Evolutionary conservation across 2,113 vertebrate species (phyloP), one percentile per base, ranked within the genome.

Genomic region (Alosa alosa): DNA sequence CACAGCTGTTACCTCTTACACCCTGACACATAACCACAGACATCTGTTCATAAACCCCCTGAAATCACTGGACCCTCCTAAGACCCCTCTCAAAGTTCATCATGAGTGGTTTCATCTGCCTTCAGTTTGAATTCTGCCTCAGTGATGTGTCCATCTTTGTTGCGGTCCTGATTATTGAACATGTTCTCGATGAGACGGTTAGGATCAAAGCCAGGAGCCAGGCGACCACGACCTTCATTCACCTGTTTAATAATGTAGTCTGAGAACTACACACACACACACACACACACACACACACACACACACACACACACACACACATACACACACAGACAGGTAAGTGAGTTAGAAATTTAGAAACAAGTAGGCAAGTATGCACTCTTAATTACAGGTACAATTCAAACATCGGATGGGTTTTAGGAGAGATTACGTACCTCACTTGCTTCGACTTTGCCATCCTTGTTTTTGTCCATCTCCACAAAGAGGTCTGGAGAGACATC

Each of bases 81-180:
- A 57, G 3, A 18, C 55, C 18, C 55, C 31, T 78, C 85, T 96
- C 95, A 99, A 93, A 99, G 95, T 91, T 99, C 98, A 4, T 99
- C 98, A 0, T 99, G 98, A 45, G 93, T 92, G 49, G 93, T 47
- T 90, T 99, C 98, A 47, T 99, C 97, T 46, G 98, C 97, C 93
- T 99, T 99, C 84, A 99, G 90, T 90, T 96, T 99, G 90, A 99
- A 99, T 90, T 99, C 98, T 1, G 95, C 95, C n/a, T 94, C 95
- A 0, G 96, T 97, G 88, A 99, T 97, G 93, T 95, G 97, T 72
- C 98, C 97, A 0, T 99, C 97, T 86, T 96, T 95, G 8, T 99
- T 93, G 22, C 97, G 96, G 92, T 99, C 98, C 94, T 99, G 98
- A 92, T 99, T 99, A 91, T 94, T 95, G 91, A 98, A 99, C 97